Conservation (phyloP, 2,113 vertebrate species). For the Corythoichthys intestinalis region DNA sequence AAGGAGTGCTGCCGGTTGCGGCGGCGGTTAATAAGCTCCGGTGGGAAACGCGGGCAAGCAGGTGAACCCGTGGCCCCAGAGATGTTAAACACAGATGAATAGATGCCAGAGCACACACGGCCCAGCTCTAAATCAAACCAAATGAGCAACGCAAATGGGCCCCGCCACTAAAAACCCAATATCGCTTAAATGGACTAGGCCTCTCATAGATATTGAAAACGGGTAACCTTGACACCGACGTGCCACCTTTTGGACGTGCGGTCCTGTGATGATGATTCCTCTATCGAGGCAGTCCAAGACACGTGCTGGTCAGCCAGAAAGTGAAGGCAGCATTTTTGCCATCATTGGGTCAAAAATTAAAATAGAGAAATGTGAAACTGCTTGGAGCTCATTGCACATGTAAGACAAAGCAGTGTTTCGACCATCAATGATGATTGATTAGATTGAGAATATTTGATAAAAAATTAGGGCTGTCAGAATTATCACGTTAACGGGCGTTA, state of each 20-base stretch:
- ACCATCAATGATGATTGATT: no score
- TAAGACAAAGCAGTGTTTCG: no score
- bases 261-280: not conserved
- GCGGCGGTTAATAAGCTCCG: slow-evolving; percentile 62
- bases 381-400: no score
- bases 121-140: slow-evolving; percentile 61
- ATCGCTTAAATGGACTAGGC: slow-evolving; percentile 61
- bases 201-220: slow-evolving; percentile 69
- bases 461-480: no score
- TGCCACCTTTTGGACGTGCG: slow-evolving; percentile 37
- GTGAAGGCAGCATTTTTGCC: slow-evolving; percentile 1
- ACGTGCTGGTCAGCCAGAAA: slow-evolving; percentile 27
- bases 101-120: slow-evolving; percentile 60
- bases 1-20: slow-evolving; percentile 61
- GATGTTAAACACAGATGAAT: slow-evolving; percentile 74
- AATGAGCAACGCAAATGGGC: slow-evolving; percentile 64
- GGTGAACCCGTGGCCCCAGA: slow-evolving; percentile 66
- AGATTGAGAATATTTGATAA: no score
- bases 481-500: no score
- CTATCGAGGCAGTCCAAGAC: not conserved
- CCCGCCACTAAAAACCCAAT: slow-evolving; percentile 57
- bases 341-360: no score
- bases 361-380: no score
- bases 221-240: slow-evolving; percentile 52
- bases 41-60: slow-evolving; percentile 45